These are phyloP conservation scores for Tyria jacobaeae DNA, from an alignment of 2,888 invertebrate genomes.

Conservation along the genomic window DNA sequence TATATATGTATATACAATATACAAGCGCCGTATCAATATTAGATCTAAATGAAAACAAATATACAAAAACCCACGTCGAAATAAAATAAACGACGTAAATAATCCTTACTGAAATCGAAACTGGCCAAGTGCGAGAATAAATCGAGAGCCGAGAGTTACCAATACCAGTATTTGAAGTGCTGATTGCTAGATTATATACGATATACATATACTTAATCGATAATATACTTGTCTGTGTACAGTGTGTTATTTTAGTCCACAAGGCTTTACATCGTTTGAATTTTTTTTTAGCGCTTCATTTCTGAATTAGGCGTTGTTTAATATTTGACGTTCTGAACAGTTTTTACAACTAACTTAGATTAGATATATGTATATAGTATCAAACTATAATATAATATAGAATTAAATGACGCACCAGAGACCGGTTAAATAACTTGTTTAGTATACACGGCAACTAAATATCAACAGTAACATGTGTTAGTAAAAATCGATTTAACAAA, in stretches of 20 bases:
- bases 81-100: conserved; percentile 38
- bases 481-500: too few species aligned
- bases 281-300: not conserved
- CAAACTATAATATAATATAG: too few species aligned
- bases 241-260: not conserved
- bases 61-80: conserved; percentile 20
- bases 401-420: too few species aligned
- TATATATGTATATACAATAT: too few species aligned
- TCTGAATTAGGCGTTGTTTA: not conserved
- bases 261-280: not conserved
- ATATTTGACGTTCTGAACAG: not conserved
- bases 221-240: too few species aligned
- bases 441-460: too few species aligned
- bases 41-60: conserved; percentile 15
- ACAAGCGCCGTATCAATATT: not conserved
- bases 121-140: conserved; percentile 40
- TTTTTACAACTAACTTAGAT: not conserved
- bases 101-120: conserved; percentile 44
- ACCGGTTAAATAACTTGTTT: too few species aligned
- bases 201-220: conserved; percentile 42
- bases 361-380: too few species aligned
- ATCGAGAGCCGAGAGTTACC: conserved; percentile 36
- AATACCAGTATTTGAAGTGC: conserved; percentile 51
- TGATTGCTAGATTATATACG: conserved; percentile 53
- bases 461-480: too few species aligned